These are phyloP conservation scores for Enteromius trimaculatus DNA, from an alignment of 2,797 vertebrate species.

Conservation along the genomic window DNA sequence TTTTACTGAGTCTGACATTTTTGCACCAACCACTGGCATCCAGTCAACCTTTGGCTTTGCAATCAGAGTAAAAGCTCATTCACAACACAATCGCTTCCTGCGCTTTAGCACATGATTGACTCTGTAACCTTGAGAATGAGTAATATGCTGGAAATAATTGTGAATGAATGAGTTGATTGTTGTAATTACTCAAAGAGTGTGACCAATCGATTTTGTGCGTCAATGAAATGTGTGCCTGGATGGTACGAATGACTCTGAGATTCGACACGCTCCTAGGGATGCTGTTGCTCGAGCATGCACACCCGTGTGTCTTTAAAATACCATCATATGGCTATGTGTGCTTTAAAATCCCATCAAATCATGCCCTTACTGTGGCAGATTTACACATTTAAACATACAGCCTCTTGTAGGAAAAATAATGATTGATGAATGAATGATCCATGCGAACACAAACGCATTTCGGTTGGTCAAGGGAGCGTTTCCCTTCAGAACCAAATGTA, in stretches of 20 bases:
- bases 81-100: neutral
- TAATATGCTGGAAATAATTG: constrained; percentile 38
- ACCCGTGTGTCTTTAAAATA: neutral
- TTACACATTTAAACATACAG: neutral
- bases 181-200: constrained; percentile 34
- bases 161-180: constrained; percentile 46
- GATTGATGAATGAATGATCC: neutral
- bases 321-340: neutral
- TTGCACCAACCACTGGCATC: neutral
- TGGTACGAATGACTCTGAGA: constrained; percentile 26
- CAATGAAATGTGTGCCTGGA: constrained; percentile 37
- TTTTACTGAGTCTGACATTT: neutral
- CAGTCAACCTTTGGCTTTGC: constrained; percentile 4
- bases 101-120: constrained; percentile 12
- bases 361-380: neutral
- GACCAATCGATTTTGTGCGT: constrained; percentile 26
- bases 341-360: neutral
- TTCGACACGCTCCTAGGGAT: constrained; percentile 24
- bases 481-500: too few species aligned
- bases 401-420: neutral
- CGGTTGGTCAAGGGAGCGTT: too few species aligned
- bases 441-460: too few species aligned
- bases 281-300: neutral
- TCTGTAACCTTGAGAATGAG: constrained; percentile 28
- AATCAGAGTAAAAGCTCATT: constrained; percentile 3